A percentile compares a stretch with the other conserved stretches of the same genome.
phyloP scores from a whole-genome alignment of 2,888 invertebrate species.

The Clitarchus hookeri region DNA sequence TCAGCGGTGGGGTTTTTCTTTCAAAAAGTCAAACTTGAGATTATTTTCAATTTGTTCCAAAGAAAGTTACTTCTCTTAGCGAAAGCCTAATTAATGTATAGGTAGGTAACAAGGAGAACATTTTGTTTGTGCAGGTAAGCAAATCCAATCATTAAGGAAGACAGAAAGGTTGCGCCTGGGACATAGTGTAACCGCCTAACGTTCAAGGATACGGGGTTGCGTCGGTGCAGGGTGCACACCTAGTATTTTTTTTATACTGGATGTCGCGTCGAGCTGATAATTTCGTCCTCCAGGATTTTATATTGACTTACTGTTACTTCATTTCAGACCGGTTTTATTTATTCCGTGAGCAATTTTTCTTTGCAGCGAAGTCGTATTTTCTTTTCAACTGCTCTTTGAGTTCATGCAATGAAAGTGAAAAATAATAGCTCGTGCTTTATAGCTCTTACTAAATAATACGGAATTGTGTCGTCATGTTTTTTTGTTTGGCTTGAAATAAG shows the following conservation, averaged over 20 bases:
- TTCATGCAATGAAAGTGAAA: background rate
- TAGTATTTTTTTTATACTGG: background rate
- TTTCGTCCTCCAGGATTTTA: background rate
- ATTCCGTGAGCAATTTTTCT: background rate
- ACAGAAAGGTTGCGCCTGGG: background rate
- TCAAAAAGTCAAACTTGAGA: too few relatives aligned
- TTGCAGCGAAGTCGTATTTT: background rate
- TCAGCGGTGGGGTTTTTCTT: too few relatives aligned
- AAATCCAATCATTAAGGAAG: too few relatives aligned
- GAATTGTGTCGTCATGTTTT: too few relatives aligned
- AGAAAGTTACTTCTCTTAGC: too few relatives aligned
- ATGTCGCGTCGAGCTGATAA: background rate
- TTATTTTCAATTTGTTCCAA: too few relatives aligned
- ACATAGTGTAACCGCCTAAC: background rate
- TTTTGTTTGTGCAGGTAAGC: background rate
- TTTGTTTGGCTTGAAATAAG: too few relatives aligned
- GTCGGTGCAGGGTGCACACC: background rate
- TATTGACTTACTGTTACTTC: background rate
- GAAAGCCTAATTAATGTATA: too few relatives aligned
- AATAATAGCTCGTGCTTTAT: too few relatives aligned
- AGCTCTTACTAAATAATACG: too few relatives aligned
- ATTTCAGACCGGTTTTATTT: background rate
- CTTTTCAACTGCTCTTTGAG: background rate
- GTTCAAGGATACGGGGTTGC: background rate
- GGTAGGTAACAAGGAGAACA: background rate